phyloP scores from a whole-genome alignment of 2,113 vertebrate genomes.

The Equus quagga region DNA sequence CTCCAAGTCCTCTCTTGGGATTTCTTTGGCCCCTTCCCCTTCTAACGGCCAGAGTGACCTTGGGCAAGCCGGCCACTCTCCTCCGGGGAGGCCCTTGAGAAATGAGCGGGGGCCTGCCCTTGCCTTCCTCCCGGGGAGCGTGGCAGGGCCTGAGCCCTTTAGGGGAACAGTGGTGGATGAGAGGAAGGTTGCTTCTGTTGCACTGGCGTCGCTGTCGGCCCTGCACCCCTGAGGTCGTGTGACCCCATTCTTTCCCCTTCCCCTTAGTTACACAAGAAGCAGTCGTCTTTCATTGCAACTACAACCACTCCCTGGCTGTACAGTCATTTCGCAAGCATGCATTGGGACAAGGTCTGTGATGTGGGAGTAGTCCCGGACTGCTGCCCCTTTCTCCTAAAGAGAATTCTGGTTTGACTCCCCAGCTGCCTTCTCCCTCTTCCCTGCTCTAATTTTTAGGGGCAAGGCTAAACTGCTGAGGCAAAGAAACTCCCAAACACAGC shows the following conservation, averaged over 20 bases:
- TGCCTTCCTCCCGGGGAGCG: neutral
- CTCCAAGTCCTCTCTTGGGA: conserved; percentile 1
- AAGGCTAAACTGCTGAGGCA: neutral
- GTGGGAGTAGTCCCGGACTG: neutral
- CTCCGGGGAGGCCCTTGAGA: neutral
- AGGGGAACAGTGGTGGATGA: neutral
- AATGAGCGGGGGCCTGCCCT: neutral
- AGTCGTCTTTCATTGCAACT: neutral
- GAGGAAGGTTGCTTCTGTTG: neutral
- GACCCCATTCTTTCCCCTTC: neutral
- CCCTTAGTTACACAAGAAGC: neutral
- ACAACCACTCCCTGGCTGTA: neutral
- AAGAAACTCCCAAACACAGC: neutral
- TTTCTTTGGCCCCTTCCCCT: conserved; percentile 53
- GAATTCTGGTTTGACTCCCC: neutral
- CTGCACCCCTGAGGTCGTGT: neutral
- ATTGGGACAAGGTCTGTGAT: rapidly evolving
- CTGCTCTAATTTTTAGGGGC: neutral
- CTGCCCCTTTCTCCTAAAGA: neutral
- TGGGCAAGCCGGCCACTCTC: neutral
- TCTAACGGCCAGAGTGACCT: conserved; percentile 4
- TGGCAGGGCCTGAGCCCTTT: neutral
- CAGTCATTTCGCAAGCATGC: rapidly evolving
- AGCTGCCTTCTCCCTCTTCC: neutral
- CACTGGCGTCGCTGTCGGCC: rapidly evolving